These are phyloP conservation scores for Micoletzkya japonica DNA, from an alignment of 2,888 invertebrate species.

Conservation along the genomic window DNA sequence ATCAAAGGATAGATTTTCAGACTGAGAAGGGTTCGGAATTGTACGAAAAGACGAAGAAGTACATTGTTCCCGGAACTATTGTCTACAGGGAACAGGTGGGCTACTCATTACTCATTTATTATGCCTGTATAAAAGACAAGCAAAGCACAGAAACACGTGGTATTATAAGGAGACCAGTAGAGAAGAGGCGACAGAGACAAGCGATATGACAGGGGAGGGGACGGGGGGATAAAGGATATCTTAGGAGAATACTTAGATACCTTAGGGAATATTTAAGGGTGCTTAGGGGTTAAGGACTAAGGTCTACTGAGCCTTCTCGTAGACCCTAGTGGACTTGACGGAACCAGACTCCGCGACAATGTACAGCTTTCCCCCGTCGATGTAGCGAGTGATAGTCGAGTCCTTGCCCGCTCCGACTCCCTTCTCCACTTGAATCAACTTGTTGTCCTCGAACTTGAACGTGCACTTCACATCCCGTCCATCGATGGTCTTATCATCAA, in stretches of 20 bases:
- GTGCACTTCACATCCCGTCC: background rate
- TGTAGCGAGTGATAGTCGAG: background rate
- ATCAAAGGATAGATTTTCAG: background rate
- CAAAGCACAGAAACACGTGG: constrained; percentile 1
- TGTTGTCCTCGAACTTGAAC: background rate
- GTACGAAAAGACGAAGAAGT: constrained; percentile 53
- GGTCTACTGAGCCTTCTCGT: constrained; percentile 39
- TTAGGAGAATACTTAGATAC: no score
- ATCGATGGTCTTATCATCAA: background rate
- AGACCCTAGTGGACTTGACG: constrained; percentile 51
- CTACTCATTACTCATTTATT: constrained; percentile 18
- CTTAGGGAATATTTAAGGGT: background rate
- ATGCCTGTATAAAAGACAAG: background rate
- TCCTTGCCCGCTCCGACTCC: background rate
- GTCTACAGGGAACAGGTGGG: constrained; percentile 55
- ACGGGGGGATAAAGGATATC: background rate
- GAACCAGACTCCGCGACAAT: constrained; percentile 40
- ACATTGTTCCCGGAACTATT: constrained; percentile 58
- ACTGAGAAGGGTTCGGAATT: constrained; percentile 44
- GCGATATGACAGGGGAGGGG: background rate
- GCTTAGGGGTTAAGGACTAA: no score
- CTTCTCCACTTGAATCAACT: constrained; percentile 1
- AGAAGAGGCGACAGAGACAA: constrained; percentile 3
- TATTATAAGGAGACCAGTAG: background rate
- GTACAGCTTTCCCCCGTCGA: no score